Evolutionary conservation across 2,888 invertebrate species (phyloP).

Genomic region (Pseudeuparius sepicola): DNA sequence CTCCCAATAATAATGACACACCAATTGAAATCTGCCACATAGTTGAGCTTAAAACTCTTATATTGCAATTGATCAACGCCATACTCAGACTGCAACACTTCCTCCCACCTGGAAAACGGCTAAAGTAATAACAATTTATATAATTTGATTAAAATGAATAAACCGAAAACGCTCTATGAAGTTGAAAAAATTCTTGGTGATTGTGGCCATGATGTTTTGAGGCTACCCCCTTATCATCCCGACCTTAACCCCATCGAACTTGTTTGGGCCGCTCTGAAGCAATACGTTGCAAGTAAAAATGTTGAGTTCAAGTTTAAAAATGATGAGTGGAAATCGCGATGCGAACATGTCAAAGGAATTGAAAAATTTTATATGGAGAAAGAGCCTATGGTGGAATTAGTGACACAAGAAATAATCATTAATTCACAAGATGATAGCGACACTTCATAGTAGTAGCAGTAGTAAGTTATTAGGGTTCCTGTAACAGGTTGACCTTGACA

Average conservation of each 20-base stretch:
- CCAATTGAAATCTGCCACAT: too few relatives aligned
- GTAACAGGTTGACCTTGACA: too few relatives aligned
- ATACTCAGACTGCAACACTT: too few relatives aligned
- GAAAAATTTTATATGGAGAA: constrained; percentile 8
- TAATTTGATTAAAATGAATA: constrained; percentile 9
- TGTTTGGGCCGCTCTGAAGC: constrained; percentile 15
- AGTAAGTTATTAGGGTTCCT: too few relatives aligned
- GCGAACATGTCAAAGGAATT: constrained; percentile 1
- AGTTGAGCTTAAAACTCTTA: too few relatives aligned
- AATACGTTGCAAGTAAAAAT: constrained; percentile 14
- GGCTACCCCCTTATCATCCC: constrained; percentile 17
- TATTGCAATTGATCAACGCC: too few relatives aligned
- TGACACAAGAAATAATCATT: too few relatives aligned
- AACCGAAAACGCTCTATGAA: constrained; percentile 10
- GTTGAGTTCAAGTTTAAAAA: constrained; percentile 7
- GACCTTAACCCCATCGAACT: constrained; percentile 16
- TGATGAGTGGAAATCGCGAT: constrained; percentile 10
- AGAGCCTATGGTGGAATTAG: constrained; percentile 10
- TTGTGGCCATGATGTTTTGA: constrained; percentile 13
- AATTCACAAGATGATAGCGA: too few relatives aligned
- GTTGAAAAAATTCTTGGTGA: constrained; percentile 9
- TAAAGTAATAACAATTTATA: too few relatives aligned
- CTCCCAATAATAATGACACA: too few relatives aligned
- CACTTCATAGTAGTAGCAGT: too few relatives aligned
- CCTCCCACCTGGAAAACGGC: too few relatives aligned